Evolutionary conservation across 2,113 vertebrate species (phyloP), one percentile per base, ranked within the genome.

Genomic region (Ameiurus melas): DNA sequence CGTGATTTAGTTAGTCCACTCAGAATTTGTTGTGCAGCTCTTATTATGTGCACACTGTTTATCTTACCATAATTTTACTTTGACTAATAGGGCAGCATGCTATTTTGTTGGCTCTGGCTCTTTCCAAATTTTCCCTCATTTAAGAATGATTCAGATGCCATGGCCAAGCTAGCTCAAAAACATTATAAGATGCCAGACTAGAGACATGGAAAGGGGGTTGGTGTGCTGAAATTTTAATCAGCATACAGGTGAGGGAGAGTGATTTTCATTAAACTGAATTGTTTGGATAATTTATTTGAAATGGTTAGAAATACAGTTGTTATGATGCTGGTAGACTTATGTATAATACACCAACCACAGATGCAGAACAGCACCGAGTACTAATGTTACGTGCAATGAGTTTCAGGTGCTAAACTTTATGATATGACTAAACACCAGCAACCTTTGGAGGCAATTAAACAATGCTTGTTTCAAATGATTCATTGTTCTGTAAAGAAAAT

Each of bases 21-120:
- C 51, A 19, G 5, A 10, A 80, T 47, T 47, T 77, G 73, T 78
- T 16, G 16, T 20, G 27, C 27, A 12, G 64, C n/a, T 9, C 8
- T 79, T 66, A 58, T 51, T 51, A 53, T 20, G 43, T 68, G 60
- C 30, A 27, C 17, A 84, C 13, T 30, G 55, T 39, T 62, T 83
- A 20, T 19, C 57, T 51, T 75, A 51, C 55, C n/a, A 64, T 19
- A 3, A 62, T n/a, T 33, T n/a, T 16, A 82, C n/a, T 75, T 83
- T 30, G 39, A 62, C 58, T 33, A 78, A 68, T 20, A 55, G 83
- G n/a, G 14, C 66, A 30, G 64, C 14, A 33, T 70, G 84, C 47
- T 30, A 64, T 77, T 85, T 75, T 43, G 68, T 85, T 78, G 51
- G 43, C 43, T 47, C 87, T 39, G 58, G 58, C 13, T 57, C 30